phyloP scores from a whole-genome alignment of 2,888 invertebrate genomes.

The Stenurella melanura region DNA sequence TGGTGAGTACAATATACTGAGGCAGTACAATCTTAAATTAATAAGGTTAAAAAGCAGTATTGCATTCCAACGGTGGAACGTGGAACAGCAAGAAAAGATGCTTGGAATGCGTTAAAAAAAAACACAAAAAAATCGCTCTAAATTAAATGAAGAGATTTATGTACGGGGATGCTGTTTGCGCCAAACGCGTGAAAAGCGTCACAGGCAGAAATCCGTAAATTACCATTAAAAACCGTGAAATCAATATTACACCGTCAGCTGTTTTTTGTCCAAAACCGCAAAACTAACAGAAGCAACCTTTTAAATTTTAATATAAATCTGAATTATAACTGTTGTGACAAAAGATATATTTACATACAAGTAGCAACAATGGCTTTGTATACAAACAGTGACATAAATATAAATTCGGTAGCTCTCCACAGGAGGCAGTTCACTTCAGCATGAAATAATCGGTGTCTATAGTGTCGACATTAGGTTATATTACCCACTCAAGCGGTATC shows the following conservation, averaged over 20 bases:
- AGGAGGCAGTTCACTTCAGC: conserved; percentile 44
- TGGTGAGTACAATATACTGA: too few relatives aligned
- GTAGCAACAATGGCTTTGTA: conserved; percentile 27
- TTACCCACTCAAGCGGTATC: conserved; percentile 67
- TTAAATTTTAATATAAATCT: background rate
- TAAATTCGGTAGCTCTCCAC: conserved; percentile 46
- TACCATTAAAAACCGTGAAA: conserved; percentile 24
- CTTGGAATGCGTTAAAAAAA: too few relatives aligned
- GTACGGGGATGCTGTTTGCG: background rate
- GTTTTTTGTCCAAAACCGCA: conserved; percentile 27
- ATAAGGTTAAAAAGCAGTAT: too few relatives aligned
- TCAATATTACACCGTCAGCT: conserved; percentile 17
- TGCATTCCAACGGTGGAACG: too few relatives aligned
- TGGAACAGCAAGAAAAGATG: too few relatives aligned
- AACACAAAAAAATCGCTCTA: too few relatives aligned
- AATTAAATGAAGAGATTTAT: too few relatives aligned
- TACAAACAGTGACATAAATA: conserved; percentile 44
- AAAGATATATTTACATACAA: conserved; percentile 26
- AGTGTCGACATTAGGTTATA: conserved; percentile 69
- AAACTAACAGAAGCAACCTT: conserved; percentile 19
- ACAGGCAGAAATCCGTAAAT: conserved; percentile 17
- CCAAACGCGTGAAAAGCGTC: conserved; percentile 1
- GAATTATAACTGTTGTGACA: conserved; percentile 34
- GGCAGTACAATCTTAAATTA: too few relatives aligned
- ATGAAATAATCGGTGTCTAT: conserved; percentile 55